Evolutionary conservation across 2,888 invertebrate genomes (phyloP), one percentile per base, ranked within the genome.

Genomic region (Hydrotaea diabolus): DNA sequence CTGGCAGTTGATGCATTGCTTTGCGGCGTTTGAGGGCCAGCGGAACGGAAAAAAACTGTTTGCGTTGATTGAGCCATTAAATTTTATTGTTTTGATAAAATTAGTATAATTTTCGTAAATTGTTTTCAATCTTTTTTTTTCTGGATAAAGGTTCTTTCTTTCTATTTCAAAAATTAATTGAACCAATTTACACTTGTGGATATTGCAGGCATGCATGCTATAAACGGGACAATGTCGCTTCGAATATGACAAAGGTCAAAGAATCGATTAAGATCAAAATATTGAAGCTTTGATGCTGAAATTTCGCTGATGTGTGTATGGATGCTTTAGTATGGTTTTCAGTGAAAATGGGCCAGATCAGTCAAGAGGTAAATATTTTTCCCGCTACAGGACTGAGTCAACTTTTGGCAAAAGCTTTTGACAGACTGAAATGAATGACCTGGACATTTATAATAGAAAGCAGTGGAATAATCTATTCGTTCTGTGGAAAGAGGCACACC

Each of bases 81-180:
- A 80, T 85, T 85, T 85, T 85, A 85, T 85, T 85, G 85, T 85
- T 79, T 85, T 77, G 79, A 69, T 85, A 74, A 85, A 85, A 85
- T 85, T 82, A 82, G 82, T 85, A 85, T 85, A 82, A 85, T 82
- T 82, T 85, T 85, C 76, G 79, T 74, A 85, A 85, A 82, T 85
- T 85, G 79, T 77, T 85, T 82, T 74, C 69, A 46, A 78, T 85
- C 73, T 77, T 77, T 66, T 73, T 77, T 77, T 66, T 73, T 39
- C 13, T 55, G 4, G 26, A 39, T 80, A 77, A 82, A 80, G 74
- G 74, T 55, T 73, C 66, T 69, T 73, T 62, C 76, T 77, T 76
- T 76, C n/a, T n/a, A n/a, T 81, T 9, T 7, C 5, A 49, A 73
- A 43, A 81, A 71, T 57, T 84, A 84, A 80, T 81, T 84, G 84